These are phyloP conservation scores for Plebejus anna DNA, from an alignment of 2,888 invertebrate genomes.

Conservation along the genomic window DNA sequence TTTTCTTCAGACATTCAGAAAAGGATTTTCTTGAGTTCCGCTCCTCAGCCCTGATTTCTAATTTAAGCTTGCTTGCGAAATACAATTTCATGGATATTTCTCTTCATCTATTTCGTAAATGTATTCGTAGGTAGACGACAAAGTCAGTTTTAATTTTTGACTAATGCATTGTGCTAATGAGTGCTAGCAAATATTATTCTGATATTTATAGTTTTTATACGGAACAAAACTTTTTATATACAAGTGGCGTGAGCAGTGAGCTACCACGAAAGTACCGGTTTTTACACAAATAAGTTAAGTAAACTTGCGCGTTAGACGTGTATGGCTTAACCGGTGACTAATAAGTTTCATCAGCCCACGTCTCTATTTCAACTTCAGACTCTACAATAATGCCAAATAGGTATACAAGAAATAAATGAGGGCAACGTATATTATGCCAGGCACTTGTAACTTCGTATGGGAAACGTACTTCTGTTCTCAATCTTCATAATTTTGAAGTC, in stretches of 20 bases:
- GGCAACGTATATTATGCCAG: not conserved
- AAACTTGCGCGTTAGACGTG: not conserved
- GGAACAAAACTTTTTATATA: not conserved
- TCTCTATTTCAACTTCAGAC: not conserved
- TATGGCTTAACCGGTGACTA: not conserved
- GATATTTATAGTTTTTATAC: not conserved
- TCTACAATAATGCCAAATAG: not conserved
- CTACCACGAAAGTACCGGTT: not conserved
- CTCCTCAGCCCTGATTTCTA: no score
- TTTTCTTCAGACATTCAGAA: no score
- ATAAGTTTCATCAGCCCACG: conserved; percentile 2
- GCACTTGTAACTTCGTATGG: not conserved
- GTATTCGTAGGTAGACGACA: no score
- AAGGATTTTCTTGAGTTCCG: no score
- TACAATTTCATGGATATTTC: not conserved
- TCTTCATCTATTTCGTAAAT: not conserved
- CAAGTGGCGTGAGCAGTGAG: not conserved
- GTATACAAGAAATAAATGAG: not conserved
- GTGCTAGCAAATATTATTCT: not conserved
- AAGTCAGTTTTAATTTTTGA: not conserved
- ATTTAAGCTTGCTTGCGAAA: no score
- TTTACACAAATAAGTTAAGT: not conserved
- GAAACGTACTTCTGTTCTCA: no score
- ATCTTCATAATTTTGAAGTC: no score
- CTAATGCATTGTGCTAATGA: no score